Evolutionary conservation across 2,888 invertebrate genomes (phyloP).

Genomic region (Campopleginae sp.): DNA sequence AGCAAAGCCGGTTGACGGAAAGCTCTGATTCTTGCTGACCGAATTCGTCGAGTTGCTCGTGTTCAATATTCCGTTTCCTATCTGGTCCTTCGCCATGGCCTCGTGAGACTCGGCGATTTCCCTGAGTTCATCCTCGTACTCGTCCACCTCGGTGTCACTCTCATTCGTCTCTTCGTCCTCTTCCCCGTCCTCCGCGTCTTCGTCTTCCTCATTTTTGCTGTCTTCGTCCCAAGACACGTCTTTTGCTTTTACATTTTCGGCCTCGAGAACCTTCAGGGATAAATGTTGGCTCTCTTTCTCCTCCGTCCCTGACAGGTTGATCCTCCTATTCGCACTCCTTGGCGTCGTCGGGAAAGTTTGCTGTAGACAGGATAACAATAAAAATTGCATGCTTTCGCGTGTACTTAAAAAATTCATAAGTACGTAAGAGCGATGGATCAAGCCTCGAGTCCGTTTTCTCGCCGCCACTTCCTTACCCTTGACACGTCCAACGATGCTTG

Average conservation of each 20-base stretch:
- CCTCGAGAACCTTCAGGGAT: conserved; percentile 13
- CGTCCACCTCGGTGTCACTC: conserved; percentile 70
- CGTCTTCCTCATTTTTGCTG: conserved; percentile 56
- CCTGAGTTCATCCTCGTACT: conserved; percentile 77
- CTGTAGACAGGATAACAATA: conserved; percentile 18
- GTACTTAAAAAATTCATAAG: neutral
- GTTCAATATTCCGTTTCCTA: conserved; percentile 68
- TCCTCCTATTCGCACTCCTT: conserved; percentile 41
- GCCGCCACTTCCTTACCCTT: conserved; percentile 59
- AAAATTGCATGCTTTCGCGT: conserved; percentile 30
- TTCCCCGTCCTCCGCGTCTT: conserved; percentile 65
- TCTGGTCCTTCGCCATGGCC: conserved; percentile 78
- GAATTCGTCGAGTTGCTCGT: conserved; percentile 61
- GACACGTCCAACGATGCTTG: conserved; percentile 52
- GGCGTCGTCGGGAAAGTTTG: conserved; percentile 53
- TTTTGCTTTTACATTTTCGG: conserved; percentile 50
- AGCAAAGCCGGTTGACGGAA: conserved; percentile 72
- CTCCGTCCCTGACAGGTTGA: conserved; percentile 39
- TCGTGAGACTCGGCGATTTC: conserved; percentile 77
- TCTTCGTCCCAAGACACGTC: conserved; percentile 55
- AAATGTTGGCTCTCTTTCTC: conserved; percentile 41
- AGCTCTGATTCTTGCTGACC: conserved; percentile 45
- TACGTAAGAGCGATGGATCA: neutral
- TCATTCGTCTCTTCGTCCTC: conserved; percentile 66
- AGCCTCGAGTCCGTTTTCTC: neutral